These are phyloP conservation scores for Acleris cristana DNA, from an alignment of 2,888 invertebrate genomes.

Conservation along the genomic window DNA sequence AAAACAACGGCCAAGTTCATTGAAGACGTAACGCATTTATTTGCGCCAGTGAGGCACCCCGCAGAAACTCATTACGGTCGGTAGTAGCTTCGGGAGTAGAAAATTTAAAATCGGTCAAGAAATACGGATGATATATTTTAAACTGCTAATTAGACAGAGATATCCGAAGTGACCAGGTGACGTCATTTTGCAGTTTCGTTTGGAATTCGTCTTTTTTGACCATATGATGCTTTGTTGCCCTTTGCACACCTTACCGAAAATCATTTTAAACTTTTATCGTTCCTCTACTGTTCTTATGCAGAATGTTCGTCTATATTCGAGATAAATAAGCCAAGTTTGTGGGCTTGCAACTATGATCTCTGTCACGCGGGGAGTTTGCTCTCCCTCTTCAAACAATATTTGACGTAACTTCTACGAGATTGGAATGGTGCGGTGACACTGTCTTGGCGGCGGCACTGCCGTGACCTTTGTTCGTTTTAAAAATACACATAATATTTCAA, in stretches of 20 bases:
- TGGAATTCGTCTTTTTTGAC: too few species aligned
- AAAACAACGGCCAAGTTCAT: constrained; percentile 1
- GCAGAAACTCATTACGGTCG: constrained; percentile 6
- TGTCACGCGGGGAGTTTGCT: background rate
- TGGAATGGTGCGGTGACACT: background rate
- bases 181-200: too few species aligned
- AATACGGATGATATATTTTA: too few species aligned
- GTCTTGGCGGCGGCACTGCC: background rate
- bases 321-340: constrained; percentile 4
- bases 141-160: too few species aligned
- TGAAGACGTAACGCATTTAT: constrained; percentile 6
- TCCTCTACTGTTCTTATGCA: background rate
- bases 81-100: constrained; percentile 1
- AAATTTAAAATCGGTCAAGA: too few species aligned
- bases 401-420: background rate
- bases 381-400: background rate
- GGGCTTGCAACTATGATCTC: constrained; percentile 4
- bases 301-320: background rate
- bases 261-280: background rate
- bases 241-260: background rate
- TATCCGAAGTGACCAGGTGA: too few species aligned
- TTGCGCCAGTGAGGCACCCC: background rate
- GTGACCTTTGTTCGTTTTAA: too few species aligned
- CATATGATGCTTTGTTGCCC: too few species aligned
- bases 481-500: too few species aligned